phyloP scores from a whole-genome alignment of 2,888 invertebrate species.

The Caenorhabditis imperialis region DNA sequence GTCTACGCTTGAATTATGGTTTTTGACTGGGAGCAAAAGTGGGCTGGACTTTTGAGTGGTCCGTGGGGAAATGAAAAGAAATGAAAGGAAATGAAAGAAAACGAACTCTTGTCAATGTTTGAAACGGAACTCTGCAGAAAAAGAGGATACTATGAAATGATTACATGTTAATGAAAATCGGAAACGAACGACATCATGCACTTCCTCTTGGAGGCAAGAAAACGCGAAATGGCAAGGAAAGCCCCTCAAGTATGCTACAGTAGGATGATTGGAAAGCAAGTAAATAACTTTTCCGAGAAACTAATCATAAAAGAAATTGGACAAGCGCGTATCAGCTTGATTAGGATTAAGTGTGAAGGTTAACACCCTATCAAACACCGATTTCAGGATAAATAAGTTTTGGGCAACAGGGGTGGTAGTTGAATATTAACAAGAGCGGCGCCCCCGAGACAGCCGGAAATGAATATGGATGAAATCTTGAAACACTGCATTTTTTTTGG shows the following conservation, averaged over 20 bases:
- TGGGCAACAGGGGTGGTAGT: neutral
- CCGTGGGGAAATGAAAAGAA: constrained; percentile 1
- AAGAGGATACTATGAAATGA: no score
- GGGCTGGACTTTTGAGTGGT: constrained; percentile 21
- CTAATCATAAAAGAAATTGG: constrained; percentile 32
- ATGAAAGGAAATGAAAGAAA: constrained; percentile 6
- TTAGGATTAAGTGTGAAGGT: no score
- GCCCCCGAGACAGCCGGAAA: constrained; percentile 1
- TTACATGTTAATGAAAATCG: constrained; percentile 15
- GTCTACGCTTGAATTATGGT: constrained; percentile 6
- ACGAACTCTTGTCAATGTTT: constrained; percentile 24
- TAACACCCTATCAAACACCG: no score
- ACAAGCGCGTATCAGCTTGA: no score
- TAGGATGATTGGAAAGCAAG: neutral
- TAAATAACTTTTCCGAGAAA: constrained; percentile 15
- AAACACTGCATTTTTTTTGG: no score
- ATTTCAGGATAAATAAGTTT: neutral
- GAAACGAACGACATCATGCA: constrained; percentile 41
- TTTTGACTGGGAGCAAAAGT: constrained; percentile 7
- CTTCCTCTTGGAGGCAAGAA: constrained; percentile 23
- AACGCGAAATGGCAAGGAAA: neutral
- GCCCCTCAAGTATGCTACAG: neutral
- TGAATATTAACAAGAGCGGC: no score
- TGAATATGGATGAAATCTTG: constrained; percentile 25
- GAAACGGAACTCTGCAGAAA: no score